These are phyloP conservation scores for Probaryconus sp. DNA, from an alignment of 1,140 invertebrate genomes.

Conservation along the genomic window DNA sequence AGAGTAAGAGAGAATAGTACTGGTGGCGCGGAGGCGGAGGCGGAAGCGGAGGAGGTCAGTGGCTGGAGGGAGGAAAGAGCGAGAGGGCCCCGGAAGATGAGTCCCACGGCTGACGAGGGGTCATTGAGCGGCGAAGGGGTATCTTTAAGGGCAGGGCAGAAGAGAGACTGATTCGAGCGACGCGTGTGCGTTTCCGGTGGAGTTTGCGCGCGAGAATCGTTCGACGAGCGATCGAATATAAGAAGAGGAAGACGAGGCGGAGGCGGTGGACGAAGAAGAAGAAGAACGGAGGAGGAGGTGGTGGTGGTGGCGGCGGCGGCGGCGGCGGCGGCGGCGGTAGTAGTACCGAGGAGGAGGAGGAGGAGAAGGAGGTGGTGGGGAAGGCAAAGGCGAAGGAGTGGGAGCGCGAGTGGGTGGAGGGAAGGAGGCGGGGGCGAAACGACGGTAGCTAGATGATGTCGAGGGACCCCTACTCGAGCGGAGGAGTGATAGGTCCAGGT, in stretches of 20 bases:
- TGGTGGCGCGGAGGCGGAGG: neutral
- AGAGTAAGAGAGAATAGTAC: slow-evolving; percentile 21
- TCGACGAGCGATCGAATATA: slow-evolving; percentile 55
- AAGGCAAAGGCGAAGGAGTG: slow-evolving; percentile 36
- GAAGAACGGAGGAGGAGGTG: slow-evolving; percentile 29
- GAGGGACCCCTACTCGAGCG: slow-evolving; percentile 84
- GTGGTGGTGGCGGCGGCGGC: slow-evolving; percentile 37
- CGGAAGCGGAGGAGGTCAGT: neutral
- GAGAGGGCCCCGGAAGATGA: slow-evolving; percentile 65
- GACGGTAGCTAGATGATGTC: slow-evolving; percentile 82
- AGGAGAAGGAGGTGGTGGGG: slow-evolving; percentile 38
- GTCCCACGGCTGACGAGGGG: slow-evolving; percentile 25
- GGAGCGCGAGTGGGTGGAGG: slow-evolving; percentile 28
- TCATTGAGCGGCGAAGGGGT: slow-evolving; percentile 34
- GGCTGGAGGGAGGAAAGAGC: slow-evolving; percentile 21
- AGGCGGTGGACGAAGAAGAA: slow-evolving; percentile 62
- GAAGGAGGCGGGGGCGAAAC: slow-evolving; percentile 73
- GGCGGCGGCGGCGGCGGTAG: slow-evolving; percentile 34
- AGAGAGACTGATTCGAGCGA: slow-evolving; percentile 71
- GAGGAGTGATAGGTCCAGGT: slow-evolving; percentile 77
- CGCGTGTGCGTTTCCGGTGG: slow-evolving; percentile 57
- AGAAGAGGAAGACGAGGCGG: slow-evolving; percentile 48
- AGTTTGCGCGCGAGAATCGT: slow-evolving; percentile 47
- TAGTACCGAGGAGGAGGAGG: slow-evolving; percentile 31
- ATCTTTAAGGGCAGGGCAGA: slow-evolving; percentile 69